These are phyloP conservation scores for Nasonovia ribisnigri DNA, from an alignment of 2,888 invertebrate genomes.

Conservation along the genomic window DNA sequence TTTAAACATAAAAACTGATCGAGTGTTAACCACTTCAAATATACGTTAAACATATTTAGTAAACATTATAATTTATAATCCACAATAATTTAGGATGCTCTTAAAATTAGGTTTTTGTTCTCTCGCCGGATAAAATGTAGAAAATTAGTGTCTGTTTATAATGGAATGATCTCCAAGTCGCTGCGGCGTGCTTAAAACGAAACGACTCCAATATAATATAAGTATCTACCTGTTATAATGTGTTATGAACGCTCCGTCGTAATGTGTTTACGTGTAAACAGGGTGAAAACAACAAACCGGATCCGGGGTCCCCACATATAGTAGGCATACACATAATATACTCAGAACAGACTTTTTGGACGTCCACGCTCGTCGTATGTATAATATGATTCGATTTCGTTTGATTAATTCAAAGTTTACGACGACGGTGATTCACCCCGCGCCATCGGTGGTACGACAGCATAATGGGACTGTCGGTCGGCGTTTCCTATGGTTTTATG, in stretches of 20 bases:
- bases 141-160: constrained; percentile 9
- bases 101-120: not conserved
- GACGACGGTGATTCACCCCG: not conserved
- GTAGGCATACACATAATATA: not conserved
- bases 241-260: not conserved
- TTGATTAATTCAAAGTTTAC: constrained; percentile 46
- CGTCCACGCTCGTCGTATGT: not conserved
- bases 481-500: not conserved
- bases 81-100: not conserved
- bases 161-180: constrained; percentile 5
- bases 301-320: not conserved
- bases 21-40: constrained; percentile 2
- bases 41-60: not conserved
- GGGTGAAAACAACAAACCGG: constrained; percentile 29
- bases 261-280: constrained; percentile 3
- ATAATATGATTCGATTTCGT: constrained; percentile 11
- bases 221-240: constrained; percentile 5
- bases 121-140: not conserved
- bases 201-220: constrained; percentile 22
- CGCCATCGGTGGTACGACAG: not conserved
- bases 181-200: not conserved
- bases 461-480: constrained; percentile 1
- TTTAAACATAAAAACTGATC: not conserved
- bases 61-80: not conserved
- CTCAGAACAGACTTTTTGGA: not conserved